Base-by-base conservation (phyloP, 2,888 invertebrate species). In the Calameuta idolon region DNA sequence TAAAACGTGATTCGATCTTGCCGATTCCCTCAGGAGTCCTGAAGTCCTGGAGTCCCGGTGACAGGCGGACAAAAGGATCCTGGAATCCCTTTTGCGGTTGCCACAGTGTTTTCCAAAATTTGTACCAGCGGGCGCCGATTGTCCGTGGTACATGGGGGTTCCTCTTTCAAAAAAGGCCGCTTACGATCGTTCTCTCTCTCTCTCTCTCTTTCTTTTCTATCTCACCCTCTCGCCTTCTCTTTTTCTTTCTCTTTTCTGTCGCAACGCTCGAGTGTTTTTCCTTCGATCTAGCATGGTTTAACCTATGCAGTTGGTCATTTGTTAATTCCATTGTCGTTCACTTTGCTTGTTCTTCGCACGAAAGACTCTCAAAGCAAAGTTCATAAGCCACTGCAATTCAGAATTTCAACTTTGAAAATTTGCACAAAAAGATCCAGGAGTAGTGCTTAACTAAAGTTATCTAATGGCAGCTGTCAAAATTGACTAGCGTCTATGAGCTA, bases 71-170 rank as follows among this genome's bases (percentile, higher is more conserved):
- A 91, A 90, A 87, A 82, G 86, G 73, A 79, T 74, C 81, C 69
- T 80, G 79, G 76, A 85, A 83, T 86, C 83, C 85, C 87, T 85
- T 84, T 85, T 83, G 83, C 84, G 83, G 85, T 82, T 85, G 83
- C 81, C 81, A 84, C 84, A 87, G 83, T 90, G 88, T 91, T 91
- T 91, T 89, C 86, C 84, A 82, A 90, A 89, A 90, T 89, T 90
- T 88, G 83, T 87, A 87, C 83, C 88, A 85, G 84, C 85, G 84
- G 83, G 83, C 82, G 77, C 73, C 88, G 86, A 89, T 89, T 91
- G 88, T 89, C 85, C 87, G 81, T 79, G 81, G 82, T 85, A 79
- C 82, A 81, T 81, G 82, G 84, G 85, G 83, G 83, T 69, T 76
- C 80, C 78, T 79, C 80, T 84, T 83, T 83, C 79, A 84, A 81